Conservation (phyloP, 1,140 invertebrate species). For the Drosophila busckii region DNA sequence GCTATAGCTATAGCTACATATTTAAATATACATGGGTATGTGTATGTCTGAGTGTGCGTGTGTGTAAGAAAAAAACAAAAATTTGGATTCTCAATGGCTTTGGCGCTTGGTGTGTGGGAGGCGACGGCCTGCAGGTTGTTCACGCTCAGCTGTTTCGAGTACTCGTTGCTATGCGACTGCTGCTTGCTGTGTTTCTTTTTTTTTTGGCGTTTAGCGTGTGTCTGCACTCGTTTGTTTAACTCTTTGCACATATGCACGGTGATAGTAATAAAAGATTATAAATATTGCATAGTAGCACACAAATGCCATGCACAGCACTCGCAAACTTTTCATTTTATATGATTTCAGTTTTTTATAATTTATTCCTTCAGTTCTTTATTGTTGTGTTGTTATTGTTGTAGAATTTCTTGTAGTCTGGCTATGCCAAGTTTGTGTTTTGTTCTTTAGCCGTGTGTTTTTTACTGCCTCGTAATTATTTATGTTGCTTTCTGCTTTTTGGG, state of each 20-base stretch:
- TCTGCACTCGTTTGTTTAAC: slow-evolving; percentile 2
- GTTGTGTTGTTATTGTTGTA: slow-evolving; percentile 14
- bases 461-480: slow-evolving; percentile 31
- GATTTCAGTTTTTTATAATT: slow-evolving; percentile 3
- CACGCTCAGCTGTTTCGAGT: slow-evolving; percentile 37
- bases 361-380: slow-evolving; percentile 4
- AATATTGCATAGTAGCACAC: slow-evolving; percentile 64
- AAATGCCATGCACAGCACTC: slow-evolving; percentile 52
- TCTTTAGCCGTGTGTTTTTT: no score
- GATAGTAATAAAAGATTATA: slow-evolving; percentile 62
- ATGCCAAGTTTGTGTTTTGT: no score
- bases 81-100: slow-evolving; percentile 59
- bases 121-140: slow-evolving; percentile 28
- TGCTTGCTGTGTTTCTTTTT: not conserved
- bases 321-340: slow-evolving; percentile 47
- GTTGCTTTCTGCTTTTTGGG: slow-evolving; percentile 10
- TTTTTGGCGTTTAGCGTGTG: not conserved
- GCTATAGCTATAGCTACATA: slow-evolving; percentile 7
- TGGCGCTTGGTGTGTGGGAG: slow-evolving; percentile 45
- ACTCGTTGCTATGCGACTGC: not conserved
- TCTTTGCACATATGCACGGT: slow-evolving; percentile 51
- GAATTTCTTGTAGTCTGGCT: slow-evolving; percentile 12
- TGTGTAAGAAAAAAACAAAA: slow-evolving; percentile 23
- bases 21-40: not conserved
- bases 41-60: slow-evolving; percentile 7